These are phyloP conservation scores for Stenodera caucasica DNA, from an alignment of 2,888 invertebrate species.

Conservation along the genomic window DNA sequence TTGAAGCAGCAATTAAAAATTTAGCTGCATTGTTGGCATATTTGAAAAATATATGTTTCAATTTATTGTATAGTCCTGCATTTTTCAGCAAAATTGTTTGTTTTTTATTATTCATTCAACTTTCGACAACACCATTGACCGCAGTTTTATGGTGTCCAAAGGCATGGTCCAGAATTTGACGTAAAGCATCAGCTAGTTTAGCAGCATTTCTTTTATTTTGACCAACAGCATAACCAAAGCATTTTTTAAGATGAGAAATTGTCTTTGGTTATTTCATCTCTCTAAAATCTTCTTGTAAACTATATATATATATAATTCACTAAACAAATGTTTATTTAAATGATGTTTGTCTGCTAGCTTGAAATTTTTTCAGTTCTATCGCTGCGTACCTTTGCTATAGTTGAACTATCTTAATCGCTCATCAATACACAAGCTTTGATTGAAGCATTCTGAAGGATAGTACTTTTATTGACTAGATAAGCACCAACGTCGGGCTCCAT, in stretches of 20 bases:
- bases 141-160: neutral
- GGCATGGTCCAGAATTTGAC: neutral
- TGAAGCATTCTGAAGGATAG: neutral
- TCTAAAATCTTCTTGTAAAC: neutral
- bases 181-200: neutral
- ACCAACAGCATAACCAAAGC: slow-evolving; percentile 8
- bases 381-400: neutral
- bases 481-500: slow-evolving; percentile 40
- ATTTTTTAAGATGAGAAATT: neutral
- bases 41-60: neutral
- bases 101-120: neutral
- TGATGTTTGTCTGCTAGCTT: neutral
- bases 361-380: neutral
- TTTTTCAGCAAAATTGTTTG: neutral
- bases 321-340: neutral
- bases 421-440: neutral
- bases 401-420: neutral
- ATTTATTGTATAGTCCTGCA: neutral
- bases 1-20: neutral
- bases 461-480: slow-evolving; percentile 29
- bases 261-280: neutral
- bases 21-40: neutral
- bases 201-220: neutral
- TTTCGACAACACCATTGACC: neutral
- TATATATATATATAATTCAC: neutral